These are phyloP conservation scores for Cylindroiulus punctatus DNA, from an alignment of 2,888 invertebrate genomes.

Conservation along the genomic window DNA sequence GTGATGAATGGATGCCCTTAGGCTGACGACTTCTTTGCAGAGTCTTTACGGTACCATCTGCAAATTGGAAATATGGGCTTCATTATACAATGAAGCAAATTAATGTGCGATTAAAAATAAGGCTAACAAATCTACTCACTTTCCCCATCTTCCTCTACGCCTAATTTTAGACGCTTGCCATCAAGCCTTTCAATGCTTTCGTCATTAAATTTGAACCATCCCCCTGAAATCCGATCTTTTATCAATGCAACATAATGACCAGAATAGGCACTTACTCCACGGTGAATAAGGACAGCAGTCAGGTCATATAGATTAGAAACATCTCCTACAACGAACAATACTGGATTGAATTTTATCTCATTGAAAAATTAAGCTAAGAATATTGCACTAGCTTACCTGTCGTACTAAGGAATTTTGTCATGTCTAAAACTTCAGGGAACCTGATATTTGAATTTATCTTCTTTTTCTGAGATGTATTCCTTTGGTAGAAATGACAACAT, in stretches of 20 bases:
- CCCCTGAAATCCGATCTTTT: conserved; percentile 68
- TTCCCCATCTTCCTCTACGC: conserved; percentile 68
- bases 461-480: conserved; percentile 71
- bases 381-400: conserved; percentile 63
- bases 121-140: conserved; percentile 33
- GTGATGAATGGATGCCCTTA: conserved; percentile 69
- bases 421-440: conserved; percentile 73
- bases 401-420: conserved; percentile 67
- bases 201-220: conserved; percentile 76
- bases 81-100: background rate
- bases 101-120: background rate
- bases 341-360: conserved; percentile 58
- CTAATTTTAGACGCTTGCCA: conserved; percentile 65
- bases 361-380: conserved; percentile 46
- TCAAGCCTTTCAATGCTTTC: conserved; percentile 67
- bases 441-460: conserved; percentile 72
- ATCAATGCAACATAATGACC: conserved; percentile 75
- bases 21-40: conserved; percentile 59
- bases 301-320: conserved; percentile 69
- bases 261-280: conserved; percentile 73
- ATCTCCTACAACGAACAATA: conserved; percentile 57
- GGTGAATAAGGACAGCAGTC: conserved; percentile 74
- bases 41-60: background rate
- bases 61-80: background rate
- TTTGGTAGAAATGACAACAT: conserved; percentile 62